Evolutionary conservation across 2,797 vertebrate species (phyloP).

Genomic region (Florisuga fusca): DNA sequence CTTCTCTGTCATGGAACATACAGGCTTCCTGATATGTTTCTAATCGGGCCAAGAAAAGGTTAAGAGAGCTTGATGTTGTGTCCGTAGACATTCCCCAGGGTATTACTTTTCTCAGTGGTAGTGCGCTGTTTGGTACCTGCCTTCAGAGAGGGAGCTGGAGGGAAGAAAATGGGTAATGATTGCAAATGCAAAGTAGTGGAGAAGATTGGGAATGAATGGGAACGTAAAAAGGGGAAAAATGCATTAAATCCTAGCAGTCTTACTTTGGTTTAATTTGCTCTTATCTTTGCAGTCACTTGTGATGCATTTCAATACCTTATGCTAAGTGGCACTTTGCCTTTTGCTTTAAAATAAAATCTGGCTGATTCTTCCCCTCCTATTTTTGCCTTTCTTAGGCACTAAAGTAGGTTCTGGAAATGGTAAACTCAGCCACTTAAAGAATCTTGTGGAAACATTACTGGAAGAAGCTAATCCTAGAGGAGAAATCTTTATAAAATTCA

Average conservation of each 20-base stretch:
- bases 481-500: neutral
- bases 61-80: neutral
- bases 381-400: neutral
- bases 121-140: neutral
- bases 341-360: neutral
- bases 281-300: neutral
- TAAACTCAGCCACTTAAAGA: neutral
- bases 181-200: neutral
- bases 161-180: neutral
- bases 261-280: neutral
- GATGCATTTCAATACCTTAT: neutral
- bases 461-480: neutral
- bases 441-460: neutral
- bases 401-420: neutral
- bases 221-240: neutral
- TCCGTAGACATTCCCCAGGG: neutral
- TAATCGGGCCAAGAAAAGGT: neutral
- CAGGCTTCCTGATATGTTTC: constrained; percentile 7
- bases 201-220: neutral
- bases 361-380: neutral
- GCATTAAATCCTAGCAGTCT: neutral
- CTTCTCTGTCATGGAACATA: neutral
- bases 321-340: neutral
- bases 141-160: neutral
- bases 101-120: neutral